Conservation (phyloP, 2,888 invertebrate species). For the Polia nebulosa region DNA sequence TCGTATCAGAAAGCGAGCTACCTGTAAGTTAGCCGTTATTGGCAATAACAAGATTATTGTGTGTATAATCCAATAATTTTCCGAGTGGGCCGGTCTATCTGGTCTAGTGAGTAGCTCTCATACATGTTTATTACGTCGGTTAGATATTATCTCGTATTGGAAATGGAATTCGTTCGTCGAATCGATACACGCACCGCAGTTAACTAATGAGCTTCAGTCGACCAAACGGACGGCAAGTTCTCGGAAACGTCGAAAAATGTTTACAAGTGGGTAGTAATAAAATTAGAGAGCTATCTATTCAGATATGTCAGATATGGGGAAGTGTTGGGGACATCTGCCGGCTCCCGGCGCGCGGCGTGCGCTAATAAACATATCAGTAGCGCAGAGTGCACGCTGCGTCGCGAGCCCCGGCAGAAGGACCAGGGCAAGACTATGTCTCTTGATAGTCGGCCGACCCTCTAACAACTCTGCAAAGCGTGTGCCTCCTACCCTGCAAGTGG, state of each 20-base stretch:
- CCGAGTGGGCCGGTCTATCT: background rate
- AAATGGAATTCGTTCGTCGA: slow-evolving; percentile 64
- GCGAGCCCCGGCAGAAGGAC: slow-evolving; percentile 24
- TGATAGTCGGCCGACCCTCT: background rate
- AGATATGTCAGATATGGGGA: slow-evolving; percentile 81
- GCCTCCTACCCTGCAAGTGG: background rate
- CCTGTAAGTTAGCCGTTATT: background rate
- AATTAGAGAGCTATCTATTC: slow-evolving; percentile 84
- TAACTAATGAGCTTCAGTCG: slow-evolving; percentile 61
- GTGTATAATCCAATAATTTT: background rate
- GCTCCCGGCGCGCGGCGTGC: slow-evolving; percentile 61
- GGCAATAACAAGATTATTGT: background rate
- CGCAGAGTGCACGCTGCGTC: slow-evolving; percentile 26
- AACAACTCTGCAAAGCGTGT: too few species aligned
- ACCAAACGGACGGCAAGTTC: slow-evolving; percentile 56
- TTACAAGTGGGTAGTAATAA: slow-evolving; percentile 70
- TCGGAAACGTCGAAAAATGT: slow-evolving; percentile 69
- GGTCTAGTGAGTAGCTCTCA: slow-evolving; percentile 29
- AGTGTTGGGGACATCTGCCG: slow-evolving; percentile 77
- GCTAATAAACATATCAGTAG: slow-evolving; percentile 74
- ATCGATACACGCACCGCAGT: slow-evolving; percentile 55
- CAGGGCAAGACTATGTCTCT: background rate
- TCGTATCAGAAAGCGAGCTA: background rate
- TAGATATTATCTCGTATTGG: slow-evolving; percentile 63
- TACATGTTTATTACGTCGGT: slow-evolving; percentile 53